phyloP scores from a whole-genome alignment of 2,888 invertebrate species.

The Cryptocephalus moraei region DNA sequence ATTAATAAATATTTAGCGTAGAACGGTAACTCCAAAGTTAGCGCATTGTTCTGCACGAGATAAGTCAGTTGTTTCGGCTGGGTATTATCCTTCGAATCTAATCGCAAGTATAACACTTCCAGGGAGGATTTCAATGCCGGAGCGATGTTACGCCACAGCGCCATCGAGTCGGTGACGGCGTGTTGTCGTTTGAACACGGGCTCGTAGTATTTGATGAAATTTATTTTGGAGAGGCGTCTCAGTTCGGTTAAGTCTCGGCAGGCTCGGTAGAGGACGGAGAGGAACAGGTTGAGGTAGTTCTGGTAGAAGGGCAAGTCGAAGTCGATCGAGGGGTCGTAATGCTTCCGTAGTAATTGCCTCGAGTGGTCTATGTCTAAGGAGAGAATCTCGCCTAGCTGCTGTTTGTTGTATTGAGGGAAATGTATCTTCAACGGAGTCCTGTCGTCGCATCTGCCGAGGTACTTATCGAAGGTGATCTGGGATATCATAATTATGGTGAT shows the following conservation, averaged over 20 bases:
- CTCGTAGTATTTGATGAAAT: conserved; percentile 68
- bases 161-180: conserved; percentile 51
- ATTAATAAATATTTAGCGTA: conserved; percentile 85
- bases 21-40: conserved; percentile 71
- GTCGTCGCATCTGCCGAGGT: conserved; percentile 56
- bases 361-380: conserved; percentile 31
- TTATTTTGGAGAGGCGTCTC: conserved; percentile 64
- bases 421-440: conserved; percentile 62
- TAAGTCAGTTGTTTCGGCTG: conserved; percentile 8
- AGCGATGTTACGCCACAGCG: conserved; percentile 72
- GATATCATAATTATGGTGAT: conserved; percentile 69
- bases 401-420: conserved; percentile 73
- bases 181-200: conserved; percentile 62
- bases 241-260: conserved; percentile 81
- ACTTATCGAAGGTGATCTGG: conserved; percentile 74
- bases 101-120: conserved; percentile 66
- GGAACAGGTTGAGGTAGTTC: conserved; percentile 71
- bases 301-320: conserved; percentile 50
- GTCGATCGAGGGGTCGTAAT: conserved; percentile 18
- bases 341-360: conserved; percentile 18
- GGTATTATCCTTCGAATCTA: conserved; percentile 26
- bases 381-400: conserved; percentile 49
- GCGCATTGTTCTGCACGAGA: conserved; percentile 40
- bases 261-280: conserved; percentile 74
- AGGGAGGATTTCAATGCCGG: conserved; percentile 64